Evolutionary conservation across 2,888 invertebrate species (phyloP), one percentile per base, ranked within the genome.

Genomic region (Ophonus ardosiacus): DNA sequence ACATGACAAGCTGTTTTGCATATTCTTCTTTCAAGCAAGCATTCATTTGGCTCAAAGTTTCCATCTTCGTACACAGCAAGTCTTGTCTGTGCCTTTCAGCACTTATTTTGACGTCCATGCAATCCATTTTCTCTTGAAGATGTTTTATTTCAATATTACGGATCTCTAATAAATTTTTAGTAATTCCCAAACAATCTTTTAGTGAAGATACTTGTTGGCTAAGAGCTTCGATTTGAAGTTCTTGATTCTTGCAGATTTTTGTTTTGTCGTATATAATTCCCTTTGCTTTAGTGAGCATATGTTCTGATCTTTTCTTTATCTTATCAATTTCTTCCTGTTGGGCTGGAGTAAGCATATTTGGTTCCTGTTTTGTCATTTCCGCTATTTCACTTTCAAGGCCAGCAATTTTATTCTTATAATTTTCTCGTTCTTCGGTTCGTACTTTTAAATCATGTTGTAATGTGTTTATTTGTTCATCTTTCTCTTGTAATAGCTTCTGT

Each of bases 101-200:
- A 86, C 94, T 93, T 86, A 95, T 94, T 88, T 94, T 94, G 0
- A 93, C 92, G 87, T 95, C 95, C 94, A 96, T 95, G 13, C 93
- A 92, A 88, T 94, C 92, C 85, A 97, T 92, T 88, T 96, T 94
- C 81, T 94, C 92, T 93, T 94, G 88, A 89, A 96, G 93, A 90
- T 96, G 96, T 85, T 95, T 95, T 17, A 96, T 94, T 92, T 97
- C 97, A 83, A 95, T 92, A 88, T 95, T 96, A 86, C 96, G 94
- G 71, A 97, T 95, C 88, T 95, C 95, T 21, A 97, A 90, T 88
- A 97, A 92, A 88, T 96, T 96, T 90, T 96, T 97, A 1, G 97
- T 96, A 85, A 97, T 96, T 8, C 93, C 91, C n/a, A 96, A 94
- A 65, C 97, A 96, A 89, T 97, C 96, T 89, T 96, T 96, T 43